Percentiles rank a stretch among this genome's conserved stretches.
phyloP scores from a whole-genome alignment of 2,888 invertebrate genomes.

The Epirrita christyi region DNA sequence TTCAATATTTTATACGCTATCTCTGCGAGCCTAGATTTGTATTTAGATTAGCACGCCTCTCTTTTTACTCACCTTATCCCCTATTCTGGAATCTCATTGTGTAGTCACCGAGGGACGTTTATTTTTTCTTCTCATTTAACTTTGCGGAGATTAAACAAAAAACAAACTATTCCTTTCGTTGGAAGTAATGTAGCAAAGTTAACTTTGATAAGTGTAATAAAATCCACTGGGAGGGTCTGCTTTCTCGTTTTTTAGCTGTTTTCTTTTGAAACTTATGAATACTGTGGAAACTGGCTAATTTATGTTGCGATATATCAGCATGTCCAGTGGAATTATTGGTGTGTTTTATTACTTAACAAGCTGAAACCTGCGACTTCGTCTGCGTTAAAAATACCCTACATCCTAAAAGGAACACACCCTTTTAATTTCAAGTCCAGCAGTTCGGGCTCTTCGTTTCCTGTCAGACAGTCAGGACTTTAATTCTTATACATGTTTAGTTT shows the following conservation, averaged over 20 bases:
- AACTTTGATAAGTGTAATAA: constrained; percentile 23
- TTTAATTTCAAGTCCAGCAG: too few species aligned
- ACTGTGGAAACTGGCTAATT: background rate
- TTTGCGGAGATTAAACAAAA: constrained; percentile 33
- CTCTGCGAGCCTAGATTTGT: constrained; percentile 34
- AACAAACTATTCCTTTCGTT: constrained; percentile 31
- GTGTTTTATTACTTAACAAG: too few species aligned
- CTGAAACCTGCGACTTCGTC: too few species aligned
- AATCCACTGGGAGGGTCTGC: background rate
- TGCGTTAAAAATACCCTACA: too few species aligned
- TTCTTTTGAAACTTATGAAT: background rate
- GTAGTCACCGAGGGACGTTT: constrained; percentile 27
- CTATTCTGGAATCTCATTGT: constrained; percentile 25
- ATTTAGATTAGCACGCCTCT: constrained; percentile 34
- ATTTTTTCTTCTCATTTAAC: constrained; percentile 32
- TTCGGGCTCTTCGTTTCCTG: too few species aligned
- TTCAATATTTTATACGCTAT: constrained; percentile 30
- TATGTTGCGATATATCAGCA: background rate
- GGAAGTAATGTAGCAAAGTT: constrained; percentile 18
- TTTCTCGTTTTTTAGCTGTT: constrained; percentile 6
- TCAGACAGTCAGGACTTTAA: too few species aligned
- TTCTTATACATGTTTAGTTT: too few species aligned
- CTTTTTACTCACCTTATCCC: constrained; percentile 34
- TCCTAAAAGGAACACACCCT: too few species aligned
- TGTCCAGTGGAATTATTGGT: background rate